phyloP scores from a whole-genome alignment of 2,888 invertebrate genomes.

The Mystacides longicornis region DNA sequence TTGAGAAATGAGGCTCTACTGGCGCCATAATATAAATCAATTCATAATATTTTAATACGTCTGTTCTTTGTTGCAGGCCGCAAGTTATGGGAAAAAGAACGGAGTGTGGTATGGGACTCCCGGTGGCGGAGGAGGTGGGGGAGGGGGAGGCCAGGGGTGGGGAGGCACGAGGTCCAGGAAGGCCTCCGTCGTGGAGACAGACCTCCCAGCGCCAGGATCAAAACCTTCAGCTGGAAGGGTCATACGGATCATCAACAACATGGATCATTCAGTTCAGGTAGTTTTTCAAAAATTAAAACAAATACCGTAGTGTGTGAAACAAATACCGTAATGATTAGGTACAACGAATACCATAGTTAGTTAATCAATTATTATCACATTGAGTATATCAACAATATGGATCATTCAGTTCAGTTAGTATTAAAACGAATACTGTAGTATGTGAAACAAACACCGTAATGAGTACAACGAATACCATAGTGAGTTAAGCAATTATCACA shows the following conservation, averaged over 20 bases:
- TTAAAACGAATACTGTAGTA: no score
- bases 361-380: no score
- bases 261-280: slow-evolving; percentile 86
- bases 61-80: slow-evolving; percentile 53
- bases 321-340: no score
- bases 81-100: slow-evolving; percentile 86
- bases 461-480: no score
- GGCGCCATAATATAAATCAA: no score
- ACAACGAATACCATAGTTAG: no score
- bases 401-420: slow-evolving; percentile 81
- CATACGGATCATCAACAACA: slow-evolving; percentile 89
- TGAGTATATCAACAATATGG: slow-evolving; percentile 89
- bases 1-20: no score
- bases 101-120: slow-evolving; percentile 76
- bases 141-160: slow-evolving; percentile 66
- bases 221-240: slow-evolving; percentile 79
- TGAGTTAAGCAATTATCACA: no score
- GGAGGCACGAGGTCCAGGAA: slow-evolving; percentile 71
- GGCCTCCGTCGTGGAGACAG: slow-evolving; percentile 76
- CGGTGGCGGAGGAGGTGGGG: slow-evolving; percentile 53
- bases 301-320: no score
- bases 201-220: slow-evolving; percentile 64
- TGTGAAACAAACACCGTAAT: no score
- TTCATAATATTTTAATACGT: background rate
- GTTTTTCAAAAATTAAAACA: background rate